Conservation (phyloP, 1,140 invertebrate species). For the Portunus trituberculatus region DNA sequence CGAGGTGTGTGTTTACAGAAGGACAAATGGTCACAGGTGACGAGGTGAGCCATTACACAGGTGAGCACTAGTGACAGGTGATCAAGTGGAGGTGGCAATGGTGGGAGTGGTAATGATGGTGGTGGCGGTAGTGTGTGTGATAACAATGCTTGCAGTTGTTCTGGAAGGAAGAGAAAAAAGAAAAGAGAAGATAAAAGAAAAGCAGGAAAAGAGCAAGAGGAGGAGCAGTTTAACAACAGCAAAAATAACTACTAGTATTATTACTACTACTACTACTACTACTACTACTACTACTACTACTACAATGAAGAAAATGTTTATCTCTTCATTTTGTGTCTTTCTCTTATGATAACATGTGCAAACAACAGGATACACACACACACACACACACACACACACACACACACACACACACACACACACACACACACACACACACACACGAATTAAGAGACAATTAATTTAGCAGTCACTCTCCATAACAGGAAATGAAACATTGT, state of each 20-base stretch:
- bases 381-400: conserved; percentile 29
- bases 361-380: neutral
- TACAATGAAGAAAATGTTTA: neutral
- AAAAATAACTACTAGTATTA: neutral
- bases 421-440: neutral
- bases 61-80: no score
- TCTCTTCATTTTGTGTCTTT: neutral
- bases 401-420: neutral
- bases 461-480: neutral
- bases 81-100: no score
- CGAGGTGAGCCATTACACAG: no score
- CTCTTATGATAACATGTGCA: neutral
- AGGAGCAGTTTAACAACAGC: neutral
- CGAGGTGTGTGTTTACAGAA: no score
- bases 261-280: neutral
- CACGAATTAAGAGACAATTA: neutral
- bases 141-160: no score
- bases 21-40: no score
- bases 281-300: neutral
- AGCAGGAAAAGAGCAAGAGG: neutral
- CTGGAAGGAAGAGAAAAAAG: no score
- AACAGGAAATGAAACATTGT: neutral
- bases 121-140: no score
- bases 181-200: no score
- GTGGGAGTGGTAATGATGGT: no score